Conservation (phyloP, 2,113 vertebrate genomes). For the Aptenodytes patagonicus region DNA sequence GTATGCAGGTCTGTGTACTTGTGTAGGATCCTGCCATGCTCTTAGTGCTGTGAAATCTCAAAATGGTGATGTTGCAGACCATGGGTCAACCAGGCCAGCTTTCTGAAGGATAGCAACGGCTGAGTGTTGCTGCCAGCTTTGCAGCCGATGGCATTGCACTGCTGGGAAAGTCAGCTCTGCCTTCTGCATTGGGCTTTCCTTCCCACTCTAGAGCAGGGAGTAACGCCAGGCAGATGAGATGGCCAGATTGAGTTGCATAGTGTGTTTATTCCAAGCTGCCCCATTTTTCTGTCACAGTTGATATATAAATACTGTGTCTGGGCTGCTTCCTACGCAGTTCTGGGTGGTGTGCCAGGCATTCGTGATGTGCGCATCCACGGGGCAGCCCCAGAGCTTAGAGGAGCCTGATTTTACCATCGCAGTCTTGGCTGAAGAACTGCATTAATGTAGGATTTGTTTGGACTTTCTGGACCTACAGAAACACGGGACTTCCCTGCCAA, state of each 20-base stretch:
- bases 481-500: background rate
- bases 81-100: background rate
- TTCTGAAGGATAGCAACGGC: background rate
- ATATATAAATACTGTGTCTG: background rate
- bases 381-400: background rate
- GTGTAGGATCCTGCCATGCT: background rate
- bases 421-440: background rate
- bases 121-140: background rate
- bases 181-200: background rate
- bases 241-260: background rate
- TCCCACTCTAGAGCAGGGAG: background rate
- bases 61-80: background rate
- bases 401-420: background rate
- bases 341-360: background rate
- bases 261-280: conserved; percentile 34
- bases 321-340: background rate
- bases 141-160: background rate
- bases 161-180: background rate
- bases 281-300: conserved; percentile 33
- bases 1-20: background rate
- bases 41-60: background rate
- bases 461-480: background rate
- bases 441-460: background rate
- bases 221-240: background rate
- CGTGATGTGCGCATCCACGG: background rate